Conservation (phyloP, 37 sponge, comb jelly and placozoan species). For the Geodia barretti region DNA sequence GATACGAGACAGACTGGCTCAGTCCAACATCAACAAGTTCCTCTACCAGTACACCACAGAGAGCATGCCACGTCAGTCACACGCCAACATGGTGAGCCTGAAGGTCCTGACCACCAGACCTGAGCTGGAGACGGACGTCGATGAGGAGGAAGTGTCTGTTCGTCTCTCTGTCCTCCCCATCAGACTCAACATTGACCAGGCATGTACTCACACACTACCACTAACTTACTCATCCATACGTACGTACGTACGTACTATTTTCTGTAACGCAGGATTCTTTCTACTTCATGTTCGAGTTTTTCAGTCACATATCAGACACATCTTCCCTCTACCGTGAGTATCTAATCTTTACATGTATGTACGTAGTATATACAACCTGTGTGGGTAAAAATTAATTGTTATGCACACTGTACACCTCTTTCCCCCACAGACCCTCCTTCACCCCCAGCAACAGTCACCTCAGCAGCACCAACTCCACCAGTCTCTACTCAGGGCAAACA, state of each 20-base stretch:
- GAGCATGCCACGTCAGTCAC: constrained; percentile 78
- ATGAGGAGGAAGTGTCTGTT: constrained; percentile 64
- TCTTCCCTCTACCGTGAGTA: constrained; percentile 1
- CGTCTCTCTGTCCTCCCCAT: constrained; percentile 84
- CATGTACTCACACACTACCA: too few relatives aligned
- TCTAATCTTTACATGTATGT: background rate
- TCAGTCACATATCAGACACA: constrained; percentile 48
- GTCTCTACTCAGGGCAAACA: constrained; percentile 2
- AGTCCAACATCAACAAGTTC: constrained; percentile 92
- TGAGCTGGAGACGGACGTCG: constrained; percentile 33
- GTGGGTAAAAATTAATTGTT: too few relatives aligned
- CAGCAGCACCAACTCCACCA: background rate
- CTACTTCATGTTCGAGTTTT: constrained; percentile 80
- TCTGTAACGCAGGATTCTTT: constrained; percentile 70
- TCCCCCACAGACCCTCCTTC: background rate
- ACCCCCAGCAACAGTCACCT: background rate
- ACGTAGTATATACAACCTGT: too few relatives aligned
- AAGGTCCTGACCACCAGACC: constrained; percentile 75
- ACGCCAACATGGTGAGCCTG: constrained; percentile 85
- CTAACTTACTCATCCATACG: too few relatives aligned
- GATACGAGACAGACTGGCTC: constrained; percentile 78
- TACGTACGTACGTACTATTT: background rate
- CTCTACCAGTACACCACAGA: constrained; percentile 90
- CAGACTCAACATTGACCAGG: constrained; percentile 93
- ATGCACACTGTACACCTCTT: background rate